Percentiles rank a stretch among this genome's conserved stretches.
Conservation (phyloP, 2,888 invertebrate genomes). For the Clusia tigrina region DNA sequence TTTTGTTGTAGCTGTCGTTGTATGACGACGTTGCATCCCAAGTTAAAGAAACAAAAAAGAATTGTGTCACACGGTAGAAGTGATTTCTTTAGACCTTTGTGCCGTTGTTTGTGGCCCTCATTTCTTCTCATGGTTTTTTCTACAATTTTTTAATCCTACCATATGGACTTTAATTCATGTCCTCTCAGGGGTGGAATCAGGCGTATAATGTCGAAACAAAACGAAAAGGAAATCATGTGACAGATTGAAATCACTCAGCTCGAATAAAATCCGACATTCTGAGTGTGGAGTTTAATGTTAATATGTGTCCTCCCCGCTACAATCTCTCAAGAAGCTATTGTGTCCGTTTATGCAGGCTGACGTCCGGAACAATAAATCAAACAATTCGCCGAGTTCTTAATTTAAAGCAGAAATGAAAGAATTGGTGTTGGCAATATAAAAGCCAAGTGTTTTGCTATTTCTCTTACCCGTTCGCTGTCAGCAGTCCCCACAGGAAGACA, state of each 20-base stretch:
- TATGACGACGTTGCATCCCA: constrained; percentile 44
- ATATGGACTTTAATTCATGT: constrained; percentile 61
- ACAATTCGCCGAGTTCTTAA: constrained; percentile 43
- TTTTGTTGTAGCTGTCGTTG: constrained; percentile 42
- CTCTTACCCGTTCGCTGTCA: constrained; percentile 2
- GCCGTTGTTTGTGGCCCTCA: constrained; percentile 21
- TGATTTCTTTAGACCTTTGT: constrained; percentile 54
- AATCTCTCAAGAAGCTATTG: neutral
- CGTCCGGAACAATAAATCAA: constrained; percentile 53
- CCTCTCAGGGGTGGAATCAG: constrained; percentile 41
- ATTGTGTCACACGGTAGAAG: constrained; percentile 51
- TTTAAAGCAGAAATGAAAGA: constrained; percentile 51
- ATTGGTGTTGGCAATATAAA: constrained; percentile 51
- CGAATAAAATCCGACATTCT: constrained; percentile 60
- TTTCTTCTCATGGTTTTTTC: constrained; percentile 4
- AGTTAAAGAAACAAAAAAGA: constrained; percentile 33
- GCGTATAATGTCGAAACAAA: constrained; percentile 30
- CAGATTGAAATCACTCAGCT: constrained; percentile 64
- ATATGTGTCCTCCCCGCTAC: neutral
- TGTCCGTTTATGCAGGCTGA: constrained; percentile 30
- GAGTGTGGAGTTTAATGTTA: constrained; percentile 7
- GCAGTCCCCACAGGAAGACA: too few relatives aligned
- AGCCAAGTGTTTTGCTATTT: constrained; percentile 49
- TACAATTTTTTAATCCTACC: constrained; percentile 61
- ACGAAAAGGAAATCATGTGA: constrained; percentile 39